Conservation (phyloP, 2,888 invertebrate genomes). For the Hirtodrosophila trivittata region DNA sequence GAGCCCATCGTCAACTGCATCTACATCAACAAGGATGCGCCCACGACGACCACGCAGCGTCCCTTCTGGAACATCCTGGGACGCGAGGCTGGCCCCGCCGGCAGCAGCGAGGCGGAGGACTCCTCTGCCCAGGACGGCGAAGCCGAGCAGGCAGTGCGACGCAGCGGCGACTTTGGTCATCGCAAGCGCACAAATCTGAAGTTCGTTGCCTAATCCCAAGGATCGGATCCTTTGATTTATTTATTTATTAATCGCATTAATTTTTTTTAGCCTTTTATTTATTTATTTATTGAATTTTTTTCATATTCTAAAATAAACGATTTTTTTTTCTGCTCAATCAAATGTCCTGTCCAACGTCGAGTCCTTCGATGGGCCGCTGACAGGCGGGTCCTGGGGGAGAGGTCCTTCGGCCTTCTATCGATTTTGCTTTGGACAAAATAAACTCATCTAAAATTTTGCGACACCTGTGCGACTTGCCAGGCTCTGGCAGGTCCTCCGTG, state of each 20-base stretch:
- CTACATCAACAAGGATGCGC: constrained; percentile 73
- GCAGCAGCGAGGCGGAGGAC: not conserved
- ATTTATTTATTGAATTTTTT: constrained; percentile 40
- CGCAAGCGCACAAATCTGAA: constrained; percentile 74
- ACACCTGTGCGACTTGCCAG: constrained; percentile 10
- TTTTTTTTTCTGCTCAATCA: too few relatives aligned
- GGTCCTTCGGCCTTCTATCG: constrained; percentile 5
- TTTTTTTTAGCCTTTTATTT: constrained; percentile 39
- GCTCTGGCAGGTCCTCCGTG: not conserved
- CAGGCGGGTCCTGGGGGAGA: not conserved
- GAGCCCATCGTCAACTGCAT: constrained; percentile 77
- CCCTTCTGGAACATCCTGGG: constrained; percentile 81
- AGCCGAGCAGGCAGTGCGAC: constrained; percentile 35
- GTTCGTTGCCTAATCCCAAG: constrained; percentile 51
- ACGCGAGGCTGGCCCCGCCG: constrained; percentile 41
- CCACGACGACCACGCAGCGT: constrained; percentile 67
- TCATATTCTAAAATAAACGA: constrained; percentile 1
- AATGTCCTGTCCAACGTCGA: too few relatives aligned
- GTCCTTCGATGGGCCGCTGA: too few relatives aligned
- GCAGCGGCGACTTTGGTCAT: constrained; percentile 62
- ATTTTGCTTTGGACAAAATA: constrained; percentile 17
- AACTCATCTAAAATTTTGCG: constrained; percentile 42
- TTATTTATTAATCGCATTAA: constrained; percentile 17
- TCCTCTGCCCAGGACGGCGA: constrained; percentile 7
- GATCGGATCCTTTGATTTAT: not conserved